Percentiles rank a stretch among this genome's conserved stretches.
phyloP scores from a whole-genome alignment of 1,140 invertebrate genomes.

The Drosophila teissieri region DNA sequence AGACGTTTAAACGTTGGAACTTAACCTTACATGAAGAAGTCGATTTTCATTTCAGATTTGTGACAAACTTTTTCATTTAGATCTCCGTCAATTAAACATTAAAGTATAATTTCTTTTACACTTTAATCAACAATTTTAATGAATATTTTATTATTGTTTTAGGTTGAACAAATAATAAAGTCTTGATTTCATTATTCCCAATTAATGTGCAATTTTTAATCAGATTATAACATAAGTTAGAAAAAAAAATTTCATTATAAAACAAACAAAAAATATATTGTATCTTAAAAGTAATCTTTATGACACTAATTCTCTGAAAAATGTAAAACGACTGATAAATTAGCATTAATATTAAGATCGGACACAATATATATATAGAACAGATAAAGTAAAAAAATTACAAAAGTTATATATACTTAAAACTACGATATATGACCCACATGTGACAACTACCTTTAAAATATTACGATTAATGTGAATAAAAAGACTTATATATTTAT shows the following conservation, averaged over 20 bases:
- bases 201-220: too few species aligned
- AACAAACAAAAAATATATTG: conserved; percentile 10
- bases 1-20: too few species aligned
- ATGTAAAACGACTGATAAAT: conserved; percentile 48
- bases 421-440: conserved; percentile 26
- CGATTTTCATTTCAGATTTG: too few species aligned
- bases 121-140: too few species aligned
- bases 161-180: too few species aligned
- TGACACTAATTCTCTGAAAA: conserved; percentile 28
- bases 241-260: background rate
- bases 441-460: conserved; percentile 33
- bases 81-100: too few species aligned
- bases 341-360: conserved; percentile 54
- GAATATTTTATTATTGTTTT: too few species aligned
- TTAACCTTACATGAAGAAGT: too few species aligned
- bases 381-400: conserved; percentile 18
- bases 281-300: conserved; percentile 17
- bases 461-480: conserved; percentile 70
- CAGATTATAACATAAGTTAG: background rate
- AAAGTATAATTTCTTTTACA: too few species aligned
- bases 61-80: too few species aligned
- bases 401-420: conserved; percentile 31
- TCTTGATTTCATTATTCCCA: too few species aligned
- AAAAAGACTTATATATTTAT: conserved; percentile 75
- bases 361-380: conserved; percentile 21